A percentile compares a stretch with the other conserved stretches of the same genome.
These are phyloP conservation scores for Benitochromis conjunctus DNA, from an alignment of 2,113 vertebrate genomes.

Conservation along the genomic window DNA sequence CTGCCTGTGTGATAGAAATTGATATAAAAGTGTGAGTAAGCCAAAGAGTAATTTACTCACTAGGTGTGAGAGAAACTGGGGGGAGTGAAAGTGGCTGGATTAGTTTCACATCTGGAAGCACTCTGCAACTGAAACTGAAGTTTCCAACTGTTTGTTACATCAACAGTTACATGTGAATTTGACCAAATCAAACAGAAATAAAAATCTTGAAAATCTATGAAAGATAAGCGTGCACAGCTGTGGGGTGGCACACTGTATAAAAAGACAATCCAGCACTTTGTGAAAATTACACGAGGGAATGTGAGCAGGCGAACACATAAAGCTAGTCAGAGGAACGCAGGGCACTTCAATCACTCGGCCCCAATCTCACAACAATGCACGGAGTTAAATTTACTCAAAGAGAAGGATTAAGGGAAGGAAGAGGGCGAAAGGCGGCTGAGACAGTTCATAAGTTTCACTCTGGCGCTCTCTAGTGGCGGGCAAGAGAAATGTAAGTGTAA, in stretches of 20 bases:
- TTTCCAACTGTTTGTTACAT: not conserved
- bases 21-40: not conserved
- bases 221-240: not conserved
- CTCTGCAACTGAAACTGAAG: not conserved
- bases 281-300: not conserved
- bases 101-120: not conserved
- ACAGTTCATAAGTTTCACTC: not conserved
- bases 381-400: not conserved
- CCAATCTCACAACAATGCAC: not conserved
- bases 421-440: rapidly evolving
- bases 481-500: rapidly evolving
- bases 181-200: not conserved
- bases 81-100: not conserved
- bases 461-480: slow-evolving; percentile 14
- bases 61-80: not conserved
- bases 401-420: not conserved
- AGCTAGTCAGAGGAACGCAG: not conserved
- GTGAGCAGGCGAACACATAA: not conserved
- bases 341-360: not conserved
- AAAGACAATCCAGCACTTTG: rapidly evolving
- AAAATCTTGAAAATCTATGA: rapidly evolving
- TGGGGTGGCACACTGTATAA: rapidly evolving
- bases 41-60: not conserved
- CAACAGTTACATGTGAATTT: not conserved
- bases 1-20: not conserved